Base-by-base conservation (phyloP, 2,113 vertebrate genomes). In the Aptenodytes patagonicus region DNA sequence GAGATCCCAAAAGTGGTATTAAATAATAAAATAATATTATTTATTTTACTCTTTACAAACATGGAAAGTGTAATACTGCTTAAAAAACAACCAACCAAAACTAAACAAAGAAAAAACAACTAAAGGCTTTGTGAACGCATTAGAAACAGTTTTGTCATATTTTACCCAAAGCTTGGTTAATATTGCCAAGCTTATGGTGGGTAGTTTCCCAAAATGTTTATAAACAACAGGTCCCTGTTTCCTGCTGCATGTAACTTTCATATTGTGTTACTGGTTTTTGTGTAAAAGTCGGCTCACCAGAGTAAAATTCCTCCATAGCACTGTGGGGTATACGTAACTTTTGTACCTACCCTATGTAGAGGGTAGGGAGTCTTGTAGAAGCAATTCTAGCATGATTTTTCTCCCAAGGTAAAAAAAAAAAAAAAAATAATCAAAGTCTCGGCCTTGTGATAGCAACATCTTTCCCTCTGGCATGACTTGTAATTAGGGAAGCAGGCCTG, bases 351-450 rank as follows among this genome's bases (percentile, higher is more conserved):
- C 38, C 11, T 40, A 40, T 40, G 38, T 40, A 14, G 32, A 79
- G 28, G 8, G 12, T 25, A 32, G 18, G 31, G 26, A 49, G 12
- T 36, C 72, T 29, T 95, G 8, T 25, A 60, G 52, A 70, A 93
- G 18, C 6, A 31, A 40, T 47, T 40, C 26, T 24, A 49, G 15
- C 1, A 2, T 16, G 10, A 13, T 24, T 87, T 71, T 66, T 71
- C 18, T 91, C 17, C 29, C 7, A 36, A 25, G 18, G 17, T 54
- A 9, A 36, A 62, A 72, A 42, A 36, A 62, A 72, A 42, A 6
- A 34, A 54, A 21, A n/a, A n/a, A n/a, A n/a, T n/a, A n/a, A 32
- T 31, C 0, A 0, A 24, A 49, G 15, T 32, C 32, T 86, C 1
- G 0, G 16, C 12, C 4, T 36, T 68, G 4, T 78, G 44, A 20